Evolutionary conservation across 2,888 invertebrate genomes (phyloP), one percentile per base, ranked within the genome.

Genomic region (Gymnosoma rotundatum): DNA sequence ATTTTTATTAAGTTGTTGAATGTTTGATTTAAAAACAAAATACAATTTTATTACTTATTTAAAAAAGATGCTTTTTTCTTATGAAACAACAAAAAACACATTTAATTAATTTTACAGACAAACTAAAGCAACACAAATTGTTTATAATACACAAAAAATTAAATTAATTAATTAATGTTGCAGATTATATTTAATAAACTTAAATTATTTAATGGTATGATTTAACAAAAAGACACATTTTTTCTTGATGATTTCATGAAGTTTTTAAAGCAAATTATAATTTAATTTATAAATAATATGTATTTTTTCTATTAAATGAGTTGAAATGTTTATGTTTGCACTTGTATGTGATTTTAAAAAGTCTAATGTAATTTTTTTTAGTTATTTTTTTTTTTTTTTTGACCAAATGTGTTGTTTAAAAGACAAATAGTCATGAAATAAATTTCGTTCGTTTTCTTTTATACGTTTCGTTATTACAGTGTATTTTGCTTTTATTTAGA

Each of bases 401-500:
- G 72, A 66, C 5, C 67, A 61, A 60, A 56, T 69, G 48, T 75
- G 10, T 58, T 64, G 14, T 50, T 78, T 38, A 25, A 48, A 20
- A 42, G 50, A 63, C 58, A n/a, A 36, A 32, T 45, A 45, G 9
- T 20, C n/a, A 60, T 32, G 50, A 14, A 54, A 38, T 45, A 18
- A 66, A 66, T 67, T 52, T 67, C 20, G 61, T 56, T 66, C 42
- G 5, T 69, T 38, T 12, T 63, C 48, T 52, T 36, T 21, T 20
- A 42, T 8, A 10, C 9, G 54, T 54, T 67, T 73, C 45, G 1
- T 36, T 72, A 9, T 60, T 69, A 7, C 81, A 85, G 84, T 82
- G 83, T 81, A 83, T 83, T 83, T 79, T 78, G 83, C 63, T 74
- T 80, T 83, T 60, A 64, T 45, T 50, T n/a, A n/a, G n/a, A n/a